Evolutionary conservation across 2,888 invertebrate species (phyloP).

Genomic region (Lacanobia oleracea): DNA sequence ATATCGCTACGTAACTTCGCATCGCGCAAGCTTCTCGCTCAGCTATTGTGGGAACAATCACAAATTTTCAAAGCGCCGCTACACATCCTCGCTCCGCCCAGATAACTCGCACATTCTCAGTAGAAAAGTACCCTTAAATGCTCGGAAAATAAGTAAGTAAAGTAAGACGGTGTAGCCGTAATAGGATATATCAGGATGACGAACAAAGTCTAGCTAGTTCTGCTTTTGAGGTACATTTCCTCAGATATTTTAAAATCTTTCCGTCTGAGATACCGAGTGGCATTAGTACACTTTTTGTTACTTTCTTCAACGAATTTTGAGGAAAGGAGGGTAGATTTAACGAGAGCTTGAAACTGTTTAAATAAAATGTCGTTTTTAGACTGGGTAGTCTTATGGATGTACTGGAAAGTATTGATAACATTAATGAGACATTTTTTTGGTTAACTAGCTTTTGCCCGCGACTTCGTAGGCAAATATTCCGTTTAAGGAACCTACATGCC

Average conservation of each 20-base stretch:
- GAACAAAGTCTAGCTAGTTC: constrained; percentile 47
- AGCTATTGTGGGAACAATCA: neutral
- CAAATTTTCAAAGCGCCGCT: neutral
- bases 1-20: neutral
- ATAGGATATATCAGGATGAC: constrained; percentile 53
- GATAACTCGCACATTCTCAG: neutral
- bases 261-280: constrained; percentile 31
- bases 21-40: too few species aligned
- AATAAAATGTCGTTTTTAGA: constrained; percentile 25
- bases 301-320: constrained; percentile 32
- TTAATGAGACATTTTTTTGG: too few species aligned
- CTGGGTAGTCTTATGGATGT: neutral
- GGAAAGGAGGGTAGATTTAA: constrained; percentile 35
- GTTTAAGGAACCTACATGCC: too few species aligned
- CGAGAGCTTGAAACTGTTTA: constrained; percentile 37
- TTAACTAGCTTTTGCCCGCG: too few species aligned
- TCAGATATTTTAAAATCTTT: constrained; percentile 49
- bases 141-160: constrained; percentile 6
- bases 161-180: constrained; percentile 29
- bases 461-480: too few species aligned
- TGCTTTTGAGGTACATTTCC: constrained; percentile 39
- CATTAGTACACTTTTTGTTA: constrained; percentile 47
- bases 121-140: constrained; percentile 1
- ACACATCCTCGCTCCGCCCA: neutral
- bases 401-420: too few species aligned